Evolutionary conservation across 2,888 invertebrate species (phyloP).

Genomic region (Octonoba sinensis): DNA sequence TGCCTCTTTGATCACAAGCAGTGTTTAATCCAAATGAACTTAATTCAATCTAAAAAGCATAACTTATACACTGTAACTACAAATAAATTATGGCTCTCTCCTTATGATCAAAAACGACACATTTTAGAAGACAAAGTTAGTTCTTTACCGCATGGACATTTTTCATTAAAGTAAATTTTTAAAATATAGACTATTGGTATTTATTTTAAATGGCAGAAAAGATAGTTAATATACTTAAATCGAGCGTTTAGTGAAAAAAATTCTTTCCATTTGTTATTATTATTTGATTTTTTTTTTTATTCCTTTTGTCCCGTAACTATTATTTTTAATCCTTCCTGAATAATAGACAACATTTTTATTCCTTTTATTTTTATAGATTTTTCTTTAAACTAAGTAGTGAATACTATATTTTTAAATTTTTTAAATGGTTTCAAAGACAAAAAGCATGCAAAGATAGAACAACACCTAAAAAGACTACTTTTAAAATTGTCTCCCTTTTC

Average conservation of each 20-base stretch:
- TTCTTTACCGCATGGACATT: slow-evolving; percentile 9
- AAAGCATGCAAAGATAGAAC: too few relatives aligned
- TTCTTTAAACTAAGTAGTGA: too few relatives aligned
- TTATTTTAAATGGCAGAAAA: not conserved
- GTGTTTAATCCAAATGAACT: not conserved
- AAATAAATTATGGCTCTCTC: slow-evolving; percentile 12
- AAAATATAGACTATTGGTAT: not conserved
- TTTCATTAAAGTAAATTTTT: not conserved
- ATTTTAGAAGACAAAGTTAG: not conserved
- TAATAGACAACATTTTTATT: too few relatives aligned
- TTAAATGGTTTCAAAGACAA: too few relatives aligned
- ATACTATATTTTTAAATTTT: too few relatives aligned
- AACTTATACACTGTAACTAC: not conserved
- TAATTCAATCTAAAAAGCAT: not conserved
- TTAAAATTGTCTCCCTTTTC: too few relatives aligned
- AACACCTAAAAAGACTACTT: too few relatives aligned
- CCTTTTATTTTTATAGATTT: too few relatives aligned
- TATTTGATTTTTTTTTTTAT: too few relatives aligned
- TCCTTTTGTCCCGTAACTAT: too few relatives aligned
- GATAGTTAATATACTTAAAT: not conserved
- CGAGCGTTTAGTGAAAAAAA: not conserved
- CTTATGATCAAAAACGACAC: slow-evolving; percentile 8
- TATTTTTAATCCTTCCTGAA: too few relatives aligned
- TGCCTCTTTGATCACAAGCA: slow-evolving; percentile 10
- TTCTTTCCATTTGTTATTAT: too few relatives aligned